These are phyloP conservation scores for Patagioenas fasciata DNA, from an alignment of 2,113 vertebrate genomes.

Conservation along the genomic window DNA sequence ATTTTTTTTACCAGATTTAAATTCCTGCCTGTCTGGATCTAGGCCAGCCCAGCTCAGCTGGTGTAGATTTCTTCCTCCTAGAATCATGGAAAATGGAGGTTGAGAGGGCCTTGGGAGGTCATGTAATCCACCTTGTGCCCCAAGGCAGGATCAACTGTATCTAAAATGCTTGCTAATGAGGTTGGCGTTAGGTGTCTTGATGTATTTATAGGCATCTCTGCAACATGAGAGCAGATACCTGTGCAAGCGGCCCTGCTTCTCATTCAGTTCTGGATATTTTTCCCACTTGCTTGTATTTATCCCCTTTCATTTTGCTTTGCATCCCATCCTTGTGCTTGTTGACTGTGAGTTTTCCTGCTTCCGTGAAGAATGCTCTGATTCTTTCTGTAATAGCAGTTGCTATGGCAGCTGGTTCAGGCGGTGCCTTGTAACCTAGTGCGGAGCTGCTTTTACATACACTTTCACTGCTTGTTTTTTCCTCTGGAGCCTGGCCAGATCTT, in stretches of 20 bases:
- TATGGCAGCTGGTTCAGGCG: conserved; percentile 52
- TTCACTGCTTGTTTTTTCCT: neutral
- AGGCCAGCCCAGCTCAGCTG: neutral
- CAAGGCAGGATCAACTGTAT: conserved; percentile 63
- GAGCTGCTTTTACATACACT: neutral
- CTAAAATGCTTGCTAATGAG: conserved; percentile 64
- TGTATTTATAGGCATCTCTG: conserved; percentile 51
- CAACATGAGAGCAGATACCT: neutral
- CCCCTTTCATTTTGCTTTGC: neutral
- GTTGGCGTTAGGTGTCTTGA: conserved; percentile 47
- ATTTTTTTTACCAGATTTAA: conserved; percentile 37
- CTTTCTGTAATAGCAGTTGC: conserved; percentile 55
- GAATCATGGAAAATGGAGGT: conserved; percentile 66
- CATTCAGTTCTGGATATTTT: neutral
- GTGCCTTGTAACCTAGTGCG: conserved; percentile 16
- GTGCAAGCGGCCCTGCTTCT: neutral
- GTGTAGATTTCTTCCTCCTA: conserved; percentile 56
- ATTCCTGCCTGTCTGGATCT: conserved; percentile 30
- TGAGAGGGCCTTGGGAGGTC: conserved; percentile 38
- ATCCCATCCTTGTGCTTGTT: neutral
- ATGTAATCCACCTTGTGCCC: conserved; percentile 60
- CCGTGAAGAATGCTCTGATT: conserved; percentile 38
- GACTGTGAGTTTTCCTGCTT: conserved; percentile 8
- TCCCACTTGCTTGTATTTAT: neutral
- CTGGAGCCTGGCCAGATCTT: conserved; percentile 21